Evolutionary conservation across 2,113 vertebrate genomes (phyloP).

Genomic region (Passer montanus): DNA sequence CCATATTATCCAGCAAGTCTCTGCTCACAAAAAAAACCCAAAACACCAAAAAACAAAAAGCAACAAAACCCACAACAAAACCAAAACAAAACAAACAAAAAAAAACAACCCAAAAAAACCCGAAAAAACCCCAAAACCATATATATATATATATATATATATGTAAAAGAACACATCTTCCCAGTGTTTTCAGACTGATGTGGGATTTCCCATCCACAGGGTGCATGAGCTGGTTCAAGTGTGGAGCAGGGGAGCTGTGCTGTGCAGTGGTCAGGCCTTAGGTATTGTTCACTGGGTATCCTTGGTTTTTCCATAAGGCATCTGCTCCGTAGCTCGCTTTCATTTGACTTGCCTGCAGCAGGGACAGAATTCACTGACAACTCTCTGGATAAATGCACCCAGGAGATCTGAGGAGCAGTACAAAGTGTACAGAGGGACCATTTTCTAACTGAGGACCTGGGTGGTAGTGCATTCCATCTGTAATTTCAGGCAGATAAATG

Average conservation of each 20-base stretch:
- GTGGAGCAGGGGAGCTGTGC: background rate
- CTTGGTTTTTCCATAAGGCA: background rate
- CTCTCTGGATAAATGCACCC: background rate
- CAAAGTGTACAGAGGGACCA: background rate
- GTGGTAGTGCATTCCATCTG: conserved; percentile 36
- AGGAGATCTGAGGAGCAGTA: background rate
- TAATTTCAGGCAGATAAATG: background rate
- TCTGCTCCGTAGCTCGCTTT: background rate
- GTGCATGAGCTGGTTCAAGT: background rate
- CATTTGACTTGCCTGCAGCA: background rate
- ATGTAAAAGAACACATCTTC: background rate
- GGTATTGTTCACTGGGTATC: background rate
- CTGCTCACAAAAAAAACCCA: background rate
- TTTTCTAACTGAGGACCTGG: conserved; percentile 35
- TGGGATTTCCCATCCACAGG: background rate
- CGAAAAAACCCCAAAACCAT: too few relatives aligned
- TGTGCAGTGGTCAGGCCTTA: background rate
- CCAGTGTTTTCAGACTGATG: background rate
- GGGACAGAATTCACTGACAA: background rate
- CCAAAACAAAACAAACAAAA: too few relatives aligned
- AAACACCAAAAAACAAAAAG: too few relatives aligned
- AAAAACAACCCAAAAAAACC: too few relatives aligned
- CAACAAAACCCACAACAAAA: too few relatives aligned
- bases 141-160: too few relatives aligned
- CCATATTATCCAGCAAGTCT: background rate